Evolutionary conservation across 1,140 invertebrate genomes (phyloP).

Genomic region (Zaprionus kolodkinae): DNA sequence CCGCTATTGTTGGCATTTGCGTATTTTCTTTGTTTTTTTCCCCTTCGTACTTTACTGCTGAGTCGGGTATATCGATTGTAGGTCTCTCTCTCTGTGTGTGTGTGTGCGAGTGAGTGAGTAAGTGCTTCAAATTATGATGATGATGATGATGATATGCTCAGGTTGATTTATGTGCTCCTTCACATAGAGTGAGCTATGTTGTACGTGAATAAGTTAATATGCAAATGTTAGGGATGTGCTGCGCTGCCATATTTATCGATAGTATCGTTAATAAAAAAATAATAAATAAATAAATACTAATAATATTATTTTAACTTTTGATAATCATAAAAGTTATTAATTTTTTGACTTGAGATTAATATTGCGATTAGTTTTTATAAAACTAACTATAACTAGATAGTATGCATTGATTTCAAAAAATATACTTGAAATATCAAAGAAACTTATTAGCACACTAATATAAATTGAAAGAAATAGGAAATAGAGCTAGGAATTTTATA

Average conservation of each 20-base stretch:
- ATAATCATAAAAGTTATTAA: too few relatives aligned
- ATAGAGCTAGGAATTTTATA: too few relatives aligned
- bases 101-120: constrained; percentile 9
- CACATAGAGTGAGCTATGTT: neutral
- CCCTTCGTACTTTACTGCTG: constrained; percentile 16
- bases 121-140: constrained; percentile 50
- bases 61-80: constrained; percentile 41
- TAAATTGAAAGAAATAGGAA: too few relatives aligned
- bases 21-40: constrained; percentile 41
- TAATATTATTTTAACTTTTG: too few relatives aligned
- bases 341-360: too few relatives aligned
- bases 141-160: constrained; percentile 47
- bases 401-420: too few relatives aligned
- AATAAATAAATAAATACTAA: too few relatives aligned
- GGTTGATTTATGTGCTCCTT: constrained; percentile 39
- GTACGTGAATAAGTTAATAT: constrained; percentile 3
- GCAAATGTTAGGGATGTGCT: constrained; percentile 5
- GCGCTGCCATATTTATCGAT: neutral
- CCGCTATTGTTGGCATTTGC: constrained; percentile 31
- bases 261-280: neutral
- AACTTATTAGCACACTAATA: too few relatives aligned
- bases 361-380: neutral
- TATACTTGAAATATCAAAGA: too few relatives aligned
- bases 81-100: neutral
- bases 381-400: neutral